These are phyloP conservation scores for Liolophura sinensis DNA, from an alignment of 1,140 invertebrate species.

Conservation along the genomic window DNA sequence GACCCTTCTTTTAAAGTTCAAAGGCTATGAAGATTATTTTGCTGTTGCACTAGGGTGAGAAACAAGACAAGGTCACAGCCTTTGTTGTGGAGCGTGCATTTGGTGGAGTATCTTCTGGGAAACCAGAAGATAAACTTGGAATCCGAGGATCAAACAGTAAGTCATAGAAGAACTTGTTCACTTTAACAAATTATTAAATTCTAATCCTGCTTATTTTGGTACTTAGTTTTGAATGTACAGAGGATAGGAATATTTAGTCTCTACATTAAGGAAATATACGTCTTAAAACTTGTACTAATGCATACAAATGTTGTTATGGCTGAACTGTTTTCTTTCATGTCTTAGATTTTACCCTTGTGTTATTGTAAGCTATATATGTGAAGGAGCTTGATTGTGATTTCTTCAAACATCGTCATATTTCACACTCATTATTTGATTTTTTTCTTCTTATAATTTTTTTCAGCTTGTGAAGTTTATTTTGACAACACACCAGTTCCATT, in stretches of 20 bases:
- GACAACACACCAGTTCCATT: slow-evolving; percentile 72
- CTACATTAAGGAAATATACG: no score
- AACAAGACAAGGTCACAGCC: slow-evolving; percentile 76
- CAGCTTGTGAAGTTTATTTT: slow-evolving; percentile 57
- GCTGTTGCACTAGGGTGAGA: slow-evolving; percentile 40
- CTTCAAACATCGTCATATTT: background rate
- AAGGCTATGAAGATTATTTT: background rate
- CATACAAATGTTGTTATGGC: no score
- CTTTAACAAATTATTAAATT: background rate
- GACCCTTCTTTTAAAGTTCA: no score
- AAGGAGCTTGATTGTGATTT: no score
- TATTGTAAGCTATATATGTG: no score
- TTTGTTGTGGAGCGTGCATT: slow-evolving; percentile 97
- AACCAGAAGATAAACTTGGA: slow-evolving; percentile 98
- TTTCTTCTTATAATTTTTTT: slow-evolving; percentile 16
- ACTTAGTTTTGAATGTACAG: background rate
- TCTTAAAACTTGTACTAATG: no score
- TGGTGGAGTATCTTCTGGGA: slow-evolving; percentile 87
- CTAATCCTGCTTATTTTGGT: background rate
- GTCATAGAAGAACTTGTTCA: slow-evolving; percentile 9
- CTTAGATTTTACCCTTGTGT: no score
- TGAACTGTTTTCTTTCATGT: no score
- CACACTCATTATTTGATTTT: background rate
- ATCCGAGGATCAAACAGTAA: slow-evolving; percentile 94
- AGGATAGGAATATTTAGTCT: background rate